These are phyloP conservation scores for Scaptomyza pallida DNA, from an alignment of 1,140 invertebrate species.

Conservation along the genomic window DNA sequence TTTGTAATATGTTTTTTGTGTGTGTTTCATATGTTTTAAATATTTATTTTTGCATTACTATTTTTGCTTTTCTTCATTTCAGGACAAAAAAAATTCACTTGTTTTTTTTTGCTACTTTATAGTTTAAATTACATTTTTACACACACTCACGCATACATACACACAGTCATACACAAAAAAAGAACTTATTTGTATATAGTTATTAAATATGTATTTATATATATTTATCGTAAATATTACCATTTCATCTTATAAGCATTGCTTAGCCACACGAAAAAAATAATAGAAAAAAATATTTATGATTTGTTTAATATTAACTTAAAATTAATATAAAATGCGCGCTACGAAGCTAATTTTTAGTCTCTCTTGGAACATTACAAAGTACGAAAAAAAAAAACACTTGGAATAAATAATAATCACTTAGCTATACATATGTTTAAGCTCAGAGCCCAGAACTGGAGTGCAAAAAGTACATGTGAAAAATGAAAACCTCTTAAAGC, in stretches of 20 bases:
- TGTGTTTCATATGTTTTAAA: slow-evolving; percentile 37
- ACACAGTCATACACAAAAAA: slow-evolving; percentile 61
- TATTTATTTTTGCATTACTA: slow-evolving; percentile 10
- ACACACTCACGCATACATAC: slow-evolving; percentile 30
- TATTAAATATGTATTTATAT: slow-evolving; percentile 51
- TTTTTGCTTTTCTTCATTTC: slow-evolving; percentile 18
- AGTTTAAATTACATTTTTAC: slow-evolving; percentile 80
- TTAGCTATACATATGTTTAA: slow-evolving; percentile 55
- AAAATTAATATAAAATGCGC: slow-evolving; percentile 53
- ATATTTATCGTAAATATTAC: slow-evolving; percentile 51
- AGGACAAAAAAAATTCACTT: slow-evolving; percentile 67
- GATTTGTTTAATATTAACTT: slow-evolving; percentile 21
- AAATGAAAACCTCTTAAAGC: slow-evolving; percentile 6
- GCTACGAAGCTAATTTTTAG: slow-evolving; percentile 73
- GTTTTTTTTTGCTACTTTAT: slow-evolving; percentile 67
- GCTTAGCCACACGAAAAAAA: slow-evolving; percentile 55
- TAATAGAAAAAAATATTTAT: slow-evolving; percentile 23
- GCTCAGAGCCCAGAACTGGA: slow-evolving; percentile 55
- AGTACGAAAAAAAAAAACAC: slow-evolving; percentile 32
- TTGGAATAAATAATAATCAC: slow-evolving; percentile 73
- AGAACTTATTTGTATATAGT: slow-evolving; percentile 46
- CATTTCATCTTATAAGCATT: slow-evolving; percentile 62
- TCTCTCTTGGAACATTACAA: slow-evolving; percentile 67
- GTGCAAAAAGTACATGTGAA: not conserved
- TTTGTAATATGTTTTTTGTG: slow-evolving; percentile 59